Evolutionary conservation across 2,888 invertebrate genomes (phyloP), one percentile per base, ranked within the genome.

Genomic region (Nomada hirtipes): DNA sequence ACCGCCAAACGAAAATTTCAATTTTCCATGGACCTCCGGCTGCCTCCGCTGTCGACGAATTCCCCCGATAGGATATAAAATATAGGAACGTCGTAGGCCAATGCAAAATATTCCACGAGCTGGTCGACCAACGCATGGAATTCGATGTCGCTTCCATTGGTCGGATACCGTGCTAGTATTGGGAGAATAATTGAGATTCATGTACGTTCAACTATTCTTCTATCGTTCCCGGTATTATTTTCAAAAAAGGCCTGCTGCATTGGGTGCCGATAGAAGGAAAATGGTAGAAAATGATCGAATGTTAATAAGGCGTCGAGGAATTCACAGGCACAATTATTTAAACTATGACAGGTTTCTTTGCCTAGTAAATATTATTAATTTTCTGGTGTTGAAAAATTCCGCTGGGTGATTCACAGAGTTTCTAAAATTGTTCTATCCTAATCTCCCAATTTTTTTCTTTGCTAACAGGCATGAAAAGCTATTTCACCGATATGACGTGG

Each of bases 401-500:
- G 15, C 15, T 0, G 15, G 7, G 7, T 36, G 13, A 15, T 3
- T 10, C 47, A 2, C 47, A 47, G 47, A 11, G 47, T 3, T 47
- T 47, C 15, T 15, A 15, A 3, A 15, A 47, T 47, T 47, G 3
- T 15, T 15, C 15, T 47, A 15, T 47, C 15, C 11, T 11, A 13
- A 47, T 11, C 15, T 47, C 13, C 2, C 47, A 15, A 47, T 0
- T 3, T 53, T 10, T 53, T 53, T 53, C 26, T 36, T 44, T 15
- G 76, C 63, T 61, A 68, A 52, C 74, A 80, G 81, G 68, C 42
- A 96, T 95, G 92, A 94, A 94, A 42, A 95, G 95, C 85, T 96
- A 95, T 87, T 93, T 96, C 57, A 94, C 94, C 11, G 95, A 96
- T 79, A 93, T 94, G 1, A 93, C 93, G 20, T 96, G 96, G 95